phyloP scores from a whole-genome alignment of 2,888 invertebrate genomes.

The Andrena flavipes region DNA sequence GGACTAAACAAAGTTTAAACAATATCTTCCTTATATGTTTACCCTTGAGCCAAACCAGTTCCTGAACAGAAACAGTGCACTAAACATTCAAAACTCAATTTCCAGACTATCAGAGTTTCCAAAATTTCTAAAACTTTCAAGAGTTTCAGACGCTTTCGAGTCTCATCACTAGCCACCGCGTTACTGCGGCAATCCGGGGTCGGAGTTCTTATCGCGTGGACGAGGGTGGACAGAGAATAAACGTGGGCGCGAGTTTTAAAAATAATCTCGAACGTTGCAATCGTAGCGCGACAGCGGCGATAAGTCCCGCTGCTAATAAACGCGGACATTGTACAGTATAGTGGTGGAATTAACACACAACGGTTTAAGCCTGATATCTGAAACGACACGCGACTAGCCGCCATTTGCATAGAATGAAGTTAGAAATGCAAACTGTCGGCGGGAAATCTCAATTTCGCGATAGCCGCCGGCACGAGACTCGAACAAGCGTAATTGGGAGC shows the following conservation, averaged over 20 bases:
- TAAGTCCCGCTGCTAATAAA: conserved; percentile 48
- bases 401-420: conserved; percentile 49
- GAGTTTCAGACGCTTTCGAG: too few relatives aligned
- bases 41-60: too few relatives aligned
- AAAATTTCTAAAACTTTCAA: too few relatives aligned
- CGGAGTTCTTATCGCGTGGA: conserved; percentile 31
- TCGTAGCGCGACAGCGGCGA: conserved; percentile 12
- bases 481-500: conserved; percentile 31
- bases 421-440: conserved; percentile 50
- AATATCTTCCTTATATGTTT: too few relatives aligned
- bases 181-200: conserved; percentile 42
- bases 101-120: too few relatives aligned
- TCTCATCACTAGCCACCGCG: background rate
- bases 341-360: conserved; percentile 47
- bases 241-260: conserved; percentile 6
- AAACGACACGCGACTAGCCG: conserved; percentile 48
- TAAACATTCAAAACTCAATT: too few relatives aligned
- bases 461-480: background rate
- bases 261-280: background rate
- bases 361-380: conserved; percentile 51
- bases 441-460: conserved; percentile 43
- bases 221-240: background rate
- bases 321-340: conserved; percentile 15
- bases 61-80: too few relatives aligned
- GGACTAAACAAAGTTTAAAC: too few relatives aligned